Percentiles rank a stretch among this genome's conserved stretches.
These are phyloP conservation scores for Xylota sylvarum DNA, from an alignment of 2,888 invertebrate genomes.

Conservation along the genomic window DNA sequence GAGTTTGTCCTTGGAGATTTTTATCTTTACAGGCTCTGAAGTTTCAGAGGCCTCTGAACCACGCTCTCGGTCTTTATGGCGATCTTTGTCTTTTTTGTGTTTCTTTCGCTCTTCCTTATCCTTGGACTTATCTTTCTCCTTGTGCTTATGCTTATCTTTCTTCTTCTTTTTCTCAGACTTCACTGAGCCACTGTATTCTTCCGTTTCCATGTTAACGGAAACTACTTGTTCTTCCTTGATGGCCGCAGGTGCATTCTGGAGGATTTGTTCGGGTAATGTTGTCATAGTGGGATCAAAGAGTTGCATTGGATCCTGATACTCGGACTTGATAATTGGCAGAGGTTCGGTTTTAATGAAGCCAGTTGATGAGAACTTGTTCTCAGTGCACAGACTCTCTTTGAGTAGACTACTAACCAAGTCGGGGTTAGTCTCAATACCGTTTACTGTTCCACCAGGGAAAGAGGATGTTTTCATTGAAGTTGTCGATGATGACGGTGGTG, in stretches of 20 bases:
- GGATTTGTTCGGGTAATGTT: slow-evolving; percentile 84
- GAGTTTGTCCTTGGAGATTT: slow-evolving; percentile 87
- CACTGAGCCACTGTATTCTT: slow-evolving; percentile 60
- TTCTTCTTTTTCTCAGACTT: slow-evolving; percentile 88
- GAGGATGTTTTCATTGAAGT: slow-evolving; percentile 59
- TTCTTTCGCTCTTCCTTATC: slow-evolving; percentile 90
- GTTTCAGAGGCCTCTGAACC: slow-evolving; percentile 77
- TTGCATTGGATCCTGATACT: slow-evolving; percentile 82
- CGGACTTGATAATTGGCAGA: slow-evolving; percentile 79
- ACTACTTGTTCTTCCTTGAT: slow-evolving; percentile 66
- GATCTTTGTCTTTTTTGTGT: slow-evolving; percentile 89
- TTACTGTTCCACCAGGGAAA: slow-evolving; percentile 82
- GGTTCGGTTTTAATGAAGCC: slow-evolving; percentile 81
- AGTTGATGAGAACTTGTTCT: slow-evolving; percentile 78
- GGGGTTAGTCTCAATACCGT: slow-evolving; percentile 90
- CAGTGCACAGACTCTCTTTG: slow-evolving; percentile 87
- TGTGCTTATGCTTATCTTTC: slow-evolving; percentile 92
- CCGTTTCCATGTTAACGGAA: slow-evolving; percentile 57
- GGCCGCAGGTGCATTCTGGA: slow-evolving; percentile 83
- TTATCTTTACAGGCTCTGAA: slow-evolving; percentile 85
- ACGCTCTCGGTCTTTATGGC: slow-evolving; percentile 82
- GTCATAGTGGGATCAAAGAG: slow-evolving; percentile 81
- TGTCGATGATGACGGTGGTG: slow-evolving; percentile 35
- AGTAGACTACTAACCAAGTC: slow-evolving; percentile 89
- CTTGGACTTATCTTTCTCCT: slow-evolving; percentile 91